Conservation (phyloP, 2,113 vertebrate species). For the Ardeotis arabs region DNA sequence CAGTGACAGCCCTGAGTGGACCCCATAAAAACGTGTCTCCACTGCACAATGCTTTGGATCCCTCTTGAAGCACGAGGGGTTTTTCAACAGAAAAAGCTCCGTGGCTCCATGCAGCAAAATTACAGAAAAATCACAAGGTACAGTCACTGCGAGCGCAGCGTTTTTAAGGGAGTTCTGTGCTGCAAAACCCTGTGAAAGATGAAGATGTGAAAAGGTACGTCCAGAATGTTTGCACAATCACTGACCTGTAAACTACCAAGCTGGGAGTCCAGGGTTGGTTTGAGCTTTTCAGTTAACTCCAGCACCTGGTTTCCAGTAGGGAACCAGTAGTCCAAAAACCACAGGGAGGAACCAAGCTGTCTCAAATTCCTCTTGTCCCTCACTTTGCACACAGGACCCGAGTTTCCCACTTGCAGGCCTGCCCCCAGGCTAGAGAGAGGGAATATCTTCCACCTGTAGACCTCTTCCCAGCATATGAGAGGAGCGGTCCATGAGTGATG, state of each 20-base stretch:
- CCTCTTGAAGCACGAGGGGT: background rate
- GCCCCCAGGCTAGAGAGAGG: background rate
- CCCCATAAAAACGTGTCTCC: background rate
- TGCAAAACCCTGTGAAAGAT: background rate
- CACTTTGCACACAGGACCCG: background rate
- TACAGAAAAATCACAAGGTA: background rate
- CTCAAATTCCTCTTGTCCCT: background rate
- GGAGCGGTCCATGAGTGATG: fast-evolving
- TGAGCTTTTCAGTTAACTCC: background rate
- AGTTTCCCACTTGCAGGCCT: background rate
- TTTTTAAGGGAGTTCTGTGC: background rate
- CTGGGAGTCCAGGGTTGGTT: background rate
- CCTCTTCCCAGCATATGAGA: background rate
- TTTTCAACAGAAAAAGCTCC: background rate
- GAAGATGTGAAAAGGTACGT: background rate
- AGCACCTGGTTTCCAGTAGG: background rate
- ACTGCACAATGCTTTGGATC: background rate
- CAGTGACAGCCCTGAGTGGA: background rate
- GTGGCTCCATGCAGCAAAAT: background rate
- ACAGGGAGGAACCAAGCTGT: background rate
- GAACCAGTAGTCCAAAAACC: background rate
- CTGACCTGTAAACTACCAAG: background rate
- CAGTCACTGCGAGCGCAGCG: fast-evolving
- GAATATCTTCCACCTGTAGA: background rate
- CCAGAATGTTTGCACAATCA: background rate